Evolutionary conservation across 2,113 vertebrate species (phyloP).

Genomic region (Psettodes erumei): DNA sequence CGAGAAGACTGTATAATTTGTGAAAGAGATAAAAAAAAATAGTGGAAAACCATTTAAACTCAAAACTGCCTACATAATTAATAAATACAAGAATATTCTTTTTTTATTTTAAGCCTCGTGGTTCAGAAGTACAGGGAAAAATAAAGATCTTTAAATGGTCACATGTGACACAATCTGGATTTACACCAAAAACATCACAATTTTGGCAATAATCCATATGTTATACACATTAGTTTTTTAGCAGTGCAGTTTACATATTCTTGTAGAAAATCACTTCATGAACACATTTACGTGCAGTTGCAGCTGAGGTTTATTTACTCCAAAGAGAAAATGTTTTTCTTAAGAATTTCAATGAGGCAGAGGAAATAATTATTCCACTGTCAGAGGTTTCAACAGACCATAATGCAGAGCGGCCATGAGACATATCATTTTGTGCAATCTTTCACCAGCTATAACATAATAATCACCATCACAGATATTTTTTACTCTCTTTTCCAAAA

Average conservation of each 20-base stretch:
- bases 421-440: not conserved
- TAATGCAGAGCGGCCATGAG: not conserved
- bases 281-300: not conserved
- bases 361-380: not conserved
- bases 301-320: not conserved
- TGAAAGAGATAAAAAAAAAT: too few species aligned
- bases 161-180: too few species aligned
- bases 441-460: slow-evolving; percentile 4
- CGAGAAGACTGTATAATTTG: too few species aligned
- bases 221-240: too few species aligned
- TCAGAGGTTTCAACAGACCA: not conserved
- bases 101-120: too few species aligned
- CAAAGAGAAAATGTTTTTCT: slow-evolving; percentile 6
- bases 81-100: too few species aligned
- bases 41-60: too few species aligned
- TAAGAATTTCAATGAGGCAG: slow-evolving; percentile 6
- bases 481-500: slow-evolving; percentile 15
- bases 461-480: slow-evolving; percentile 14
- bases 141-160: not conserved
- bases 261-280: not conserved
- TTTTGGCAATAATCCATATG: too few species aligned
- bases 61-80: too few species aligned
- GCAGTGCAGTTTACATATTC: not conserved
- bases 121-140: too few species aligned
- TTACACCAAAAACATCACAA: too few species aligned